Conservation (phyloP, 1,140 invertebrate species). For the Globodera rostochiensis region DNA sequence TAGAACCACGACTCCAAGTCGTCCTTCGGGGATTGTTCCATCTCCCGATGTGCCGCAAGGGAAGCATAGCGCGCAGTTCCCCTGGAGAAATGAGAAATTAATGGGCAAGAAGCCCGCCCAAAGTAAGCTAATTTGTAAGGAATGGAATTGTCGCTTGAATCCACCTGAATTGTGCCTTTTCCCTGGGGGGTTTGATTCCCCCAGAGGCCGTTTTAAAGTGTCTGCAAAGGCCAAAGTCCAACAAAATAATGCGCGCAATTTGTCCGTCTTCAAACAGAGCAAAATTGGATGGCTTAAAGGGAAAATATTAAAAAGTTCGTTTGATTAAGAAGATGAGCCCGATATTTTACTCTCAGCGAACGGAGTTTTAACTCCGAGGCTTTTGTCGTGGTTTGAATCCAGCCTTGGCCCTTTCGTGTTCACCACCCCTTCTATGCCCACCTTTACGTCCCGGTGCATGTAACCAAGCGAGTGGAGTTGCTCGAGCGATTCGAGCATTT, state of each 20-base stretch:
- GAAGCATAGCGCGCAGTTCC: slow-evolving; percentile 52
- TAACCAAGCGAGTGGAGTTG: slow-evolving; percentile 57
- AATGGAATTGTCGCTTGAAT: neutral
- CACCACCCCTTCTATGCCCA: slow-evolving; percentile 2
- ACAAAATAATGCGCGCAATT: slow-evolving; percentile 43
- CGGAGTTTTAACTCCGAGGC: too few relatives aligned
- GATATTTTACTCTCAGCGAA: too few relatives aligned
- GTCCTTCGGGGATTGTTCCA: slow-evolving; percentile 51
- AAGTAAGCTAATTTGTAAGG: neutral
- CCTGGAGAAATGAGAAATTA: slow-evolving; percentile 37
- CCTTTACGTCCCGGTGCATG: slow-evolving; percentile 61
- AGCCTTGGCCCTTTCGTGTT: too few relatives aligned
- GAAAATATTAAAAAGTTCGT: neutral
- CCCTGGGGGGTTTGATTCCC: slow-evolving; percentile 58
- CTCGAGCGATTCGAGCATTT: slow-evolving; percentile 57
- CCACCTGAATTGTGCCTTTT: slow-evolving; percentile 53
- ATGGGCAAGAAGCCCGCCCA: neutral
- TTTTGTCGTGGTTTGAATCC: too few relatives aligned
- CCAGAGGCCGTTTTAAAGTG: slow-evolving; percentile 51
- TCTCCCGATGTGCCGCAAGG: slow-evolving; percentile 38
- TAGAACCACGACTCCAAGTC: slow-evolving; percentile 52
- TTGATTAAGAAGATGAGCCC: neutral
- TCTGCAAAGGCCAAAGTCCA: slow-evolving; percentile 63
- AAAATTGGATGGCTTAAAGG: slow-evolving; percentile 63
- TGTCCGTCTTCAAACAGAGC: slow-evolving; percentile 41